phyloP scores from a whole-genome alignment of 2,113 vertebrate species.

The Upupa epops region DNA sequence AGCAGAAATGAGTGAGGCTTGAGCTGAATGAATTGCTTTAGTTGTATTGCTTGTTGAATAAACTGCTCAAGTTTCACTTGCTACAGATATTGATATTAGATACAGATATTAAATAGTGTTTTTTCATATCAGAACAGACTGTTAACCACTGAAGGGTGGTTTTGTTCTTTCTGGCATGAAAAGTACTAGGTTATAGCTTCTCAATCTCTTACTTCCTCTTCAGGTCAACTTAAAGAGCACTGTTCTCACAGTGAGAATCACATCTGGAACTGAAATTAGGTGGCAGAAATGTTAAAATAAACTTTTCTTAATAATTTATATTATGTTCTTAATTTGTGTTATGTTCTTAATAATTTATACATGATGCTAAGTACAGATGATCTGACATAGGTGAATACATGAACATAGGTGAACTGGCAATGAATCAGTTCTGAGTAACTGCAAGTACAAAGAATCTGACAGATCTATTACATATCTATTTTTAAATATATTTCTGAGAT shows the following conservation, averaged over 20 bases:
- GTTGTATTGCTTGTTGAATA: not conserved
- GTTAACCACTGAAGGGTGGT: not conserved
- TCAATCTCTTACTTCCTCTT: not conserved
- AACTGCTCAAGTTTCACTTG: not conserved
- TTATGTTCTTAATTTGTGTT: too few species aligned
- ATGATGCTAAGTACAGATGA: not conserved
- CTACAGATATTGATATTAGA: not conserved
- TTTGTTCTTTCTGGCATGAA: not conserved
- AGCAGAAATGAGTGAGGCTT: not conserved
- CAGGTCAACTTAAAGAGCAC: not conserved
- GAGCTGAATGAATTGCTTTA: not conserved
- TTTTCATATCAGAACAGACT: not conserved
- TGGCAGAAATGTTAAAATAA: not conserved
- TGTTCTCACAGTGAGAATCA: not conserved
- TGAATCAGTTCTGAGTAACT: not conserved
- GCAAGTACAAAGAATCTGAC: not conserved
- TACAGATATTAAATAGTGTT: not conserved
- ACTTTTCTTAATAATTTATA: not conserved
- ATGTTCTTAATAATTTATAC: not conserved
- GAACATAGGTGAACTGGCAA: not conserved
- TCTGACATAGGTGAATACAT: not conserved
- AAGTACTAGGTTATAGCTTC: not conserved
- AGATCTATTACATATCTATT: not conserved
- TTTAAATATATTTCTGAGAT: not conserved
- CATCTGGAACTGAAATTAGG: not conserved